Base-by-base conservation (phyloP, 1,140 invertebrate genomes). In the Drosophila paulistorum region DNA sequence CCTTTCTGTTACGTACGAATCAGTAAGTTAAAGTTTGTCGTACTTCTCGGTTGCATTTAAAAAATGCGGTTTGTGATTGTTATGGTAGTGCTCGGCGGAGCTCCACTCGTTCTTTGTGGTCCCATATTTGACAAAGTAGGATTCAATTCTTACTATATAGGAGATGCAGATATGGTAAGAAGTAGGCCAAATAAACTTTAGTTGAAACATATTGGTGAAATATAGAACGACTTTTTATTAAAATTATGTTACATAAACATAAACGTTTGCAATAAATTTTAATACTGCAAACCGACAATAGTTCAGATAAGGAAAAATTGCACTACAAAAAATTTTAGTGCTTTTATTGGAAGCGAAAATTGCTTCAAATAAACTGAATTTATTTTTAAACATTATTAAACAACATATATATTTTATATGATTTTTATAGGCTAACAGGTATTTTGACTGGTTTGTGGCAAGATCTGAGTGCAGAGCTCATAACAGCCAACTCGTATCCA, bases 381-480 rank as follows among this genome's bases (percentile, higher is more conserved):
- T 30, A 23, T 45, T n/a, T 45, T 5, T 11, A 10, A 3, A 37
- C 9, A 11, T 37, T 37, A 17, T 45, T 45, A 20, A 10, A 30
- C 0, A 13, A 26, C 1, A 17, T 17, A 17, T 17, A 17, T 17
- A 23, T 17, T 17, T 35, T 0, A 58, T 3, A 14, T 2, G 1
- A 59, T 33, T 9, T 5, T 55, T 67, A 20, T 6, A 57, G 35
- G 3, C 3, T 5, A n/a, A 7, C 1, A 30, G 9, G 58, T 20
- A 62, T 13, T 66, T 58, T 30, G 74, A 77, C 33, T 84, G 82
- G 74, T 81, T 78, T 3, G 11, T 67, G 1, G 74, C 82, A 0
- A 39, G 82, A 1, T 6, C 7, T 0, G 65, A 54, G n/a, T 85
- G 81, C 30, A 54, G 62, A 64, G 0, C 17, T 0, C 26, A 65